Base-by-base conservation (phyloP, 2,113 vertebrate genomes). In the Odobenus rosmarus region DNA sequence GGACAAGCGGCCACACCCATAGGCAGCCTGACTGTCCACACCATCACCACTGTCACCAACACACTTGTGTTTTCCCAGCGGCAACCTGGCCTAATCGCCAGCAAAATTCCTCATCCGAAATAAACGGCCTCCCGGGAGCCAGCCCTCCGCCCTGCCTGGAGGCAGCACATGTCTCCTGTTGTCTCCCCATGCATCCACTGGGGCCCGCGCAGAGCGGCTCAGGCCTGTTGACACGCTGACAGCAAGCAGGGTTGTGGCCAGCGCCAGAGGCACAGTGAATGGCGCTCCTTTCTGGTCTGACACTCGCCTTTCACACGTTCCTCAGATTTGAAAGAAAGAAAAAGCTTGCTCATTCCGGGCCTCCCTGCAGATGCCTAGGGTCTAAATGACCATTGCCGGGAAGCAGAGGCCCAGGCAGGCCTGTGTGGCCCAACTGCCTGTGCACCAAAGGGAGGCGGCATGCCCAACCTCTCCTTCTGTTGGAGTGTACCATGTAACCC, bases 41-140 rank as follows among this genome's bases (percentile, higher is more conserved):
- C 85, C 61, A 8, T 57, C 53, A 19, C 67, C 69, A 61, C 81
- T 55, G 8, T 57, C 53, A 16, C 67, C 69, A 61, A 39, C 9
- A 7, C 28, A 1, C 55, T 39, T 33, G 55, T 53, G 69, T 53
- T 85, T 93, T 79, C 89, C 92, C 85, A 55, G 39, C 0, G 0
- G 84, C 62, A 57, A 71, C 85, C 82, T 49, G 82, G 72, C 61
- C 80, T 74, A 10, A 59, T 18, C 53, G 55, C 81, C 85, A 83
- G 77, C 85, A 90, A 67, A 94, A 93, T 33, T 79, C 94, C 90
- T 95, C 84, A 18, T 24, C 3, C 7, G 89, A 98, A 96, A 93
- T 72, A 84, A 80, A 88, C 19, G 57, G 88, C 76, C 95, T 90
- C 95, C 93, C 0, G 13, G 71, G 55, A 95, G 62, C 53, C 18